Base-by-base conservation (phyloP, 2,113 vertebrate genomes). In the Dicentrarchus labrax region DNA sequence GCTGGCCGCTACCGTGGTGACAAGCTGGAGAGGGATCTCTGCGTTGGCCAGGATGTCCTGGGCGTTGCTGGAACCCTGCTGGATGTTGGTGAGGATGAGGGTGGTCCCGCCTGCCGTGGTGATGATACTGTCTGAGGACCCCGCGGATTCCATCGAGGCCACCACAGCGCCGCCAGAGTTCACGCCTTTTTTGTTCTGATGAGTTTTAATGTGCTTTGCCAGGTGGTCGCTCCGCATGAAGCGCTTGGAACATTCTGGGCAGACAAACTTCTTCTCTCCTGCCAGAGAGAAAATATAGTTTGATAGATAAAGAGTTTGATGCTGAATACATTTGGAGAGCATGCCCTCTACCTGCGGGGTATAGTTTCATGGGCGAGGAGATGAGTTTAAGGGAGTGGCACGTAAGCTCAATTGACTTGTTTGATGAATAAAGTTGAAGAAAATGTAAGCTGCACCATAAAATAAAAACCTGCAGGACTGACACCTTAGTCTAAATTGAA, bases 221-320 rank as follows among this genome's bases (percentile, higher is more conserved):
- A 99, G 97, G 91, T 99, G 98, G 93, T 99, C 98, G 92, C 98
- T 99, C 94, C 98, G 97, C 98, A 99, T 99, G 94, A 99, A 99
- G 87, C 98, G 97, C 95, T 99, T 99, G 92, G 98, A 99, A 95
- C 98, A 99, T 95, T 99, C 98, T 8, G 97, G 97, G 95, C 98
- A 99, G 91, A 98, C 98, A 95, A 99, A 99, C 93, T 99, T 99
- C 96, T 99, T 99, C 94, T 99, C 98, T 91, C 98, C 98, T 99
- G 95, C 91, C 72, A 88, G 48, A 84, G 5, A 67, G 56, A 78
- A 82, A 85, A 85, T 21, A 72, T 0, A 50, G 74, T 80, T 76
- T 43, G 39, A 60, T 16, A 61, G 64, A 71, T 50, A n/a, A 79
- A 78, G 41, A 59, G 64, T 72, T 61, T 21, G 43, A 60, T 6